These are phyloP conservation scores for Coenonympha glycerion DNA, from an alignment of 2,888 invertebrate genomes.

Conservation along the genomic window DNA sequence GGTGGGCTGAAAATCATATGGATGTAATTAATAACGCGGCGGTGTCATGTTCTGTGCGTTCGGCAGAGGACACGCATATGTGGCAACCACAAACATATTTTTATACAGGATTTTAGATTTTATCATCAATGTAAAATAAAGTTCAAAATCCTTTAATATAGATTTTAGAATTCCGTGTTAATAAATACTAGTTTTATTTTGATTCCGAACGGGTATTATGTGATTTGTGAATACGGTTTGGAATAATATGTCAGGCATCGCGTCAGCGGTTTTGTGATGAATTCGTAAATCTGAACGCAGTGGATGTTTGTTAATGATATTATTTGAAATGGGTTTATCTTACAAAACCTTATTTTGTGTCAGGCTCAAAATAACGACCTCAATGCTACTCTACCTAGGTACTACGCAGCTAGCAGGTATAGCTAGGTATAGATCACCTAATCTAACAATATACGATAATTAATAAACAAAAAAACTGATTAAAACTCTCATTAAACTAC, in stretches of 20 bases:
- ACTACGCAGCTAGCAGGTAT: no score
- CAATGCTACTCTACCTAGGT: no score
- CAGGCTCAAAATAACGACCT: no score
- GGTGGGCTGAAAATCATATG: constrained; percentile 41
- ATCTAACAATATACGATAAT: no score
- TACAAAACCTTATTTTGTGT: no score
- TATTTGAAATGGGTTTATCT: no score
- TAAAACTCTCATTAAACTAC: no score
- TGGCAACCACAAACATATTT: constrained; percentile 4
- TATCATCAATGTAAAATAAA: constrained; percentile 30
- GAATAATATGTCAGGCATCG: constrained; percentile 27
- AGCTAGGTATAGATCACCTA: no score
- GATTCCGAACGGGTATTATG: constrained; percentile 30
- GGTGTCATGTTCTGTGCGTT: constrained; percentile 24
- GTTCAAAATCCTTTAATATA: constrained; percentile 21
- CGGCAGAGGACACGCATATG: constrained; percentile 19
- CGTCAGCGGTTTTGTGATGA: not conserved
- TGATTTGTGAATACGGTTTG: constrained; percentile 33
- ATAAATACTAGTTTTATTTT: constrained; percentile 31
- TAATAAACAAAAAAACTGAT: no score
- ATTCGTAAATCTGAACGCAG: not conserved
- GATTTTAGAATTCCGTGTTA: no score
- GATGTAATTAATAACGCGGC: constrained; percentile 46
- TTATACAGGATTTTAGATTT: not conserved
- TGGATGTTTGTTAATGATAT: not conserved